A percentile compares a stretch with the other conserved stretches of the same genome.
Conservation (phyloP, 2,888 invertebrate species). For the Drosophila mayaguana region DNA sequence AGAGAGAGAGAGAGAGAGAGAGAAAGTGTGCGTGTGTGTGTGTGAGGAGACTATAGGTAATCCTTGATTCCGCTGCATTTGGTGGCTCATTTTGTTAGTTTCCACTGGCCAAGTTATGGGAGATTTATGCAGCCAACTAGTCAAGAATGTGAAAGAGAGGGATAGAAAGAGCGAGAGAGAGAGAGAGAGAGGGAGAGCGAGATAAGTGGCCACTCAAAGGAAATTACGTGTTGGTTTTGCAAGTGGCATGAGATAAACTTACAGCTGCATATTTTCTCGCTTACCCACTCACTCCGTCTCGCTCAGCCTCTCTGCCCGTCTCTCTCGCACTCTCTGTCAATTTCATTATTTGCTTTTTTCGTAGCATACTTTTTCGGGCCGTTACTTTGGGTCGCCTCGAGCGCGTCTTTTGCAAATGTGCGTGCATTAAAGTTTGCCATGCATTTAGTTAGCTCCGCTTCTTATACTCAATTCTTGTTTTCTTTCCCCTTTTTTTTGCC, state of each 20-base stretch:
- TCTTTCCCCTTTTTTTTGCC: too few relatives aligned
- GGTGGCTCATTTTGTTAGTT: slow-evolving; percentile 61
- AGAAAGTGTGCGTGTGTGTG: too few relatives aligned
- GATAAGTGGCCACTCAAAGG: slow-evolving; percentile 72
- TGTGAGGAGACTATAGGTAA: slow-evolving; percentile 53
- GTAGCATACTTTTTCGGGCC: slow-evolving; percentile 40
- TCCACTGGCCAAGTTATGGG: slow-evolving; percentile 61
- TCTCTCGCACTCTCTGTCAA: background rate
- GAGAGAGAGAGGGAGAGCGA: slow-evolving; percentile 10
- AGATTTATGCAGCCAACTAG: slow-evolving; percentile 71
- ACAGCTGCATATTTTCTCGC: slow-evolving; percentile 35
- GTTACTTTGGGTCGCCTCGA: slow-evolving; percentile 26
- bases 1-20: slow-evolving; percentile 17
- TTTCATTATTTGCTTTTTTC: slow-evolving; percentile 23
- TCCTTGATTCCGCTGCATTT: slow-evolving; percentile 72
- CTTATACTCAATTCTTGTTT: background rate
- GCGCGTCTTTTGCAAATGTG: slow-evolving; percentile 53
- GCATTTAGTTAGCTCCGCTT: slow-evolving; percentile 60
- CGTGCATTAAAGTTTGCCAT: slow-evolving; percentile 69
- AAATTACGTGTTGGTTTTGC: slow-evolving; percentile 72
- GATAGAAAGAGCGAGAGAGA: slow-evolving; percentile 12
- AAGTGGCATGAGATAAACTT: slow-evolving; percentile 67
- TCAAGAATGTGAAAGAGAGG: slow-evolving; percentile 29
- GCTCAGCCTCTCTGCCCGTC: background rate
- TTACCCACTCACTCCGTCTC: background rate